Evolutionary conservation across 2,113 vertebrate genomes (phyloP), one percentile per base, ranked within the genome.

Genomic region (Epinephelus fuscoguttatus): DNA sequence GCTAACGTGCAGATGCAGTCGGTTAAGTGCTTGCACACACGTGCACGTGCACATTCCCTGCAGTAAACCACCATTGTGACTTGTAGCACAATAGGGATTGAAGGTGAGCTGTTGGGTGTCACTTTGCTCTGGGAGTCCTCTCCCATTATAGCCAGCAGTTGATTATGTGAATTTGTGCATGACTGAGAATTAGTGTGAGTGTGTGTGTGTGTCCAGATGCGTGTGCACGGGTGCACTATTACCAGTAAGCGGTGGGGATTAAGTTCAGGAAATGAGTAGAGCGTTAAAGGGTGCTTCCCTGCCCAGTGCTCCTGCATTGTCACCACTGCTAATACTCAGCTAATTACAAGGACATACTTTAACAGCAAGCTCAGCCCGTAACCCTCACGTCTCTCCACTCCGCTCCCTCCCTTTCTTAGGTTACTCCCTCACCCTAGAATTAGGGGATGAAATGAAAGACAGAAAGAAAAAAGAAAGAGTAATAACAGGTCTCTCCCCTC

Each of bases 331-430:
- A 94, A 94, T 93, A 92, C 93, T 94, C 90, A 86, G 93, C 92
- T 94, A 94, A 95, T 95, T 94, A 95, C 92, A 94, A 93, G 90
- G 90, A 92, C 93, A 95, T 95, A 93, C 90, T 94, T 94, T 92
- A 94, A 85, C 91, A 93, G 92, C 89, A 80, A 93, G 91, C 91
- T 90, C 92, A 85, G 88, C 64, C 84, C 19, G 55, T 81, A 83
- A 83, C 84, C 86, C 86, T 87, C 81, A 82, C 86, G 84, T 84
- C 83, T 77, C 84, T 81, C 75, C 67, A 63, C 78, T 64, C 50
- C 52, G 21, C 40, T 79, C 86, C 84, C 81, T 88, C 87, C 86
- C 87, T 86, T 94, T 89, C 91, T 94, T 89, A 75, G 83, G 83
- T 91, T 89, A 86, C 88, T 86, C 89, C 86, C 81, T 85, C 88